Evolutionary conservation across 2,797 vertebrate species (phyloP).

Genomic region (Myotis daubentonii): DNA sequence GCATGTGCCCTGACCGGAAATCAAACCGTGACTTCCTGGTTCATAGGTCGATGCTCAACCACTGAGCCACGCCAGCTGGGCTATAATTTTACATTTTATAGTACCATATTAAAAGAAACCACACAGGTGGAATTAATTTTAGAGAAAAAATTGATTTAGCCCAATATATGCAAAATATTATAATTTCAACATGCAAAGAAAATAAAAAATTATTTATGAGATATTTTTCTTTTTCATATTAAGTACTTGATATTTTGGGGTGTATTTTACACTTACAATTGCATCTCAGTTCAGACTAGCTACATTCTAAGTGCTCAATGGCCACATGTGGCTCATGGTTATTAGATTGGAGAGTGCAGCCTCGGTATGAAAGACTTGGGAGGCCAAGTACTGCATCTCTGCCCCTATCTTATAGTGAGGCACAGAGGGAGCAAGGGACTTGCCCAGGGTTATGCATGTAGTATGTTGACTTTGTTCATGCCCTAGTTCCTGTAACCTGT

Average conservation of each 20-base stretch:
- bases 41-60: no score
- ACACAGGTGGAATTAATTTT: neutral
- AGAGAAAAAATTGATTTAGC: slow-evolving; percentile 31
- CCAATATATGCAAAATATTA: neutral
- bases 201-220: neutral
- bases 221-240: neutral
- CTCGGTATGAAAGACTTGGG: neutral
- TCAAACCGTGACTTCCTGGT: no score
- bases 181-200: neutral
- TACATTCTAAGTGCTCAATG: neutral
- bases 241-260: neutral
- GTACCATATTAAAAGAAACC: neutral
- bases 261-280: neutral
- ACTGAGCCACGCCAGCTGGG: no score
- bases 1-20: no score
- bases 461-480: neutral
- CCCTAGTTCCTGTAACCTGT: neutral
- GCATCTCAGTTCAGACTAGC: neutral
- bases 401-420: neutral
- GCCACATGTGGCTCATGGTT: neutral
- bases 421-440: neutral
- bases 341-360: neutral
- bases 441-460: neutral
- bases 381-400: neutral
- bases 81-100: neutral